Evolutionary conservation across 1,140 invertebrate genomes (phyloP), one percentile per base, ranked within the genome.

Genomic region (Drosophila nasuta): DNA sequence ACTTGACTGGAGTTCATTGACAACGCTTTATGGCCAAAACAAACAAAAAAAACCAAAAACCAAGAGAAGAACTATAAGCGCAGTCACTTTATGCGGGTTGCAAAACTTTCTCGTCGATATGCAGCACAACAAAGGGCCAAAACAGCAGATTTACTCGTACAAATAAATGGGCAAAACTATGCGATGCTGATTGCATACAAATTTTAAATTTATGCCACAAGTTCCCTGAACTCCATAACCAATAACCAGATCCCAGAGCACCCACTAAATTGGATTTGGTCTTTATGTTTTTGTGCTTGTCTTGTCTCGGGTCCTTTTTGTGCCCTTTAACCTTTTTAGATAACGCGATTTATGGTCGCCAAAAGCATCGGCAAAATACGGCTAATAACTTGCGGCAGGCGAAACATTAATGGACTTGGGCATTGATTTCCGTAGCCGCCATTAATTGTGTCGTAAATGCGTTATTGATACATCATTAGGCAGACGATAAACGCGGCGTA

Each of bases 391-490:
- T 75, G 43, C 46, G 71, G 71, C 33, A 30, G 20, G 49, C 15
- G 38, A 17, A 15, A 30, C 41, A 54, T 70, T 75, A 75, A 75
- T 75, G 73, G 54, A 58, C 41, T 48, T n/a, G 28, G 51, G 62
- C 63, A 77, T 83, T 88, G 83, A 88, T 86, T 86, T 73, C 74
- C 20, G 63, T 66, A 56, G 63, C 51, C 38, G 66, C 64, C 76
- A 65, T 86, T 86, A 88, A 86, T 87, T 88, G 79, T 79, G 83
- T 87, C 82, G 69, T 87, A 82, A 87, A 87, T 51, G 80, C 60
- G 77, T 88, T 88, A 88, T 83, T 89, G 85, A 88, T 88, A 88
- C 83, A 75, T 88, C 83, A 88, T 88, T 88, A 89, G 77, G 69
- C 85, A 83, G 20, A 60, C 79, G 85, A 80, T 78, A 75, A 75